Base-by-base conservation (phyloP, 2,113 vertebrate species). In the Nibea albiflora region DNA sequence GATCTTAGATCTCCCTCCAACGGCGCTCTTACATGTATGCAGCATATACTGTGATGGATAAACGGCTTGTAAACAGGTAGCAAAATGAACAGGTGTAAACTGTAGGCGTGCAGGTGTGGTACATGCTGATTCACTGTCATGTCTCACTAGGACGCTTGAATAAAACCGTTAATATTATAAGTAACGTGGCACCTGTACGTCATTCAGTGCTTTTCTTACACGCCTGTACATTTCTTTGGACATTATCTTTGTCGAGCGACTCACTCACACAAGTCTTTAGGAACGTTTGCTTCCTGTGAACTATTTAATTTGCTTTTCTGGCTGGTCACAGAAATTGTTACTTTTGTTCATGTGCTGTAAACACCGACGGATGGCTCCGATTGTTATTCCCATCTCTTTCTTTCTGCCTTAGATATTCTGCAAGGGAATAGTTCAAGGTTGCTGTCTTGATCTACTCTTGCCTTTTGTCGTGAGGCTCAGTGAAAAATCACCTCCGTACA, bases 361-460 rank as follows among this genome's bases (percentile, higher is more conserved):
- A 68, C 16, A 47, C 24, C 58, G 35, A 31, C 49, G 0, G 0
- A 16, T 46, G 49, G 16, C 20, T 47, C 16, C 0, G 0, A 31
- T 44, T n/a, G 17, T 46, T 1, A 54, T 28, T 28, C 54, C 20
- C 22, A 42, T 39, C 15, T 24, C 31, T 24, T 4, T 57, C 31
- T 74, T 46, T 54, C 4, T 19, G 52, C 35, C 63, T 71, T 11
- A 49, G 60, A 49, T 69, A 24, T 67, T 77, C 39, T 71, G 26
- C 3, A 5, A 72, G 0, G 56, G 15, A 31, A 64, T 8, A n/a
- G 50, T 67, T 78, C 44, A 78, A 53, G 56, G 76, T 56, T 60
- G 62, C 47, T 57, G 67, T 84, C 80, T 65, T 60, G 54, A 81
- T 24, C 15, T 20, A 3, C 57, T 78, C 47, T 56, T 39, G 35